Evolutionary conservation across 2,888 invertebrate species (phyloP), one percentile per base, ranked within the genome.

Genomic region (Netelia melanura): DNA sequence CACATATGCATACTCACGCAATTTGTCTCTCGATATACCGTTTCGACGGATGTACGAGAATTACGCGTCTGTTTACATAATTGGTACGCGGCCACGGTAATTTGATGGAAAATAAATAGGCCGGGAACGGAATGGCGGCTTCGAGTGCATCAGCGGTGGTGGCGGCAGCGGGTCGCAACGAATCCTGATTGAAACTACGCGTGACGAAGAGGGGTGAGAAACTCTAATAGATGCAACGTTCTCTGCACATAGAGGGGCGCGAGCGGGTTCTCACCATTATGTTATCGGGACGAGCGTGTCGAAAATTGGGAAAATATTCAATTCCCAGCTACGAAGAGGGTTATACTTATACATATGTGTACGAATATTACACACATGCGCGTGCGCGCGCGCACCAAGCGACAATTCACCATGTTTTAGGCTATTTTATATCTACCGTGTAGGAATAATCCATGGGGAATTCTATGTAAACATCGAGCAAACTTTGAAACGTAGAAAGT

Each of bases 21-120:
- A 76, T 58, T 61, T 80, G 71, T 72, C 71, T 71, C 48, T 52
- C 77, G 48, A 64, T 83, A 56, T 84, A 48, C 62, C 48, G 52
- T 25, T 77, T 81, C 62, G 70, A 68, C 76, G 44, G 65, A 25
- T 65, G 43, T 72, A 70, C 82, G 75, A 17, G 76, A 84, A 87
- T 85, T 80, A 82, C 83, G 77, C 80, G 72, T 80, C 80, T 86
- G 85, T 87, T 88, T 86, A 85, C 86, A 87, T 88, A 88, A 88
- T 87, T 87, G 86, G 83, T 84, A 81, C 72, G 72, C 76, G 79
- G 78, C 78, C 77, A 78, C 72, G 83, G 75, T 87, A 86, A 88
- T 87, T 87, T 85, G 86, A 87, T 85, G 85, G 83, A 87, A 88
- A 88, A 88, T 88, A 88, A 88, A 88, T 88, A 86, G 85, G 82